Evolutionary conservation across 2,888 invertebrate species (phyloP), one percentile per base, ranked within the genome.

Genomic region (Halictus ligatus): DNA sequence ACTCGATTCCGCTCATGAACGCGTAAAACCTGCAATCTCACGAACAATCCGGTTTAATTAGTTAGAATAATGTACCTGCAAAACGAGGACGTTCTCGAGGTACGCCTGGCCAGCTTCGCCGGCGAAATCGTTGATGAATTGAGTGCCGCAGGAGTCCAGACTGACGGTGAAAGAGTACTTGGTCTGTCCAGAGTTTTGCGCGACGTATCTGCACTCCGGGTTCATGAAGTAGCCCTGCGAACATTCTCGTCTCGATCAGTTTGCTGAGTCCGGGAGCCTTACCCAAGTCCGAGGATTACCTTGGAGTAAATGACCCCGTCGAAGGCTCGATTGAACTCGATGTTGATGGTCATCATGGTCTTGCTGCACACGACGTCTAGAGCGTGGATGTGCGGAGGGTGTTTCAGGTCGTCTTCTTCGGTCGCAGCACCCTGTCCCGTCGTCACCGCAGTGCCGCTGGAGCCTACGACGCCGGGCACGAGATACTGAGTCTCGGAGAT

Each of bases 251-350:
- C 58, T 69, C 69, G 40, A 29, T 67, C 35, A 67, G 67, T 29
- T 29, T 18, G 2, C 21, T 64, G 12, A 1, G 5, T 6, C 12
- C 0, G 13, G 7, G 21, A 35, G 29, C 10, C 18, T 10, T 8
- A 0, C 67, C 21, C 3, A n/a, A n/a, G n/a, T 10, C 1, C 6
- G 10, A 10, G 40, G 40, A 46, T 85, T 92, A 96, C 96, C 96
- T 98, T 98, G 0, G 98, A 97, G 92, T 98, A 98, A 89, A 98
- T 97, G 21, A 98, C 96, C 0, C 98, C 98, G 89, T 98, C 96
- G 93, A 97, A 98, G 29, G 95, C 96, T 86, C 97, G 96, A 94
- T 98, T 97, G 94, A 98, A 98, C 94, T 97, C 97, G 15, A 98
- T 96, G 89, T 97, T 97, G 84, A 98, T 98, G 1, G 97, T 97